A percentile compares a stretch with the other conserved stretches of the same genome.
These are phyloP conservation scores for Nephotettix cincticeps DNA, from an alignment of 1,140 invertebrate species.

Conservation along the genomic window DNA sequence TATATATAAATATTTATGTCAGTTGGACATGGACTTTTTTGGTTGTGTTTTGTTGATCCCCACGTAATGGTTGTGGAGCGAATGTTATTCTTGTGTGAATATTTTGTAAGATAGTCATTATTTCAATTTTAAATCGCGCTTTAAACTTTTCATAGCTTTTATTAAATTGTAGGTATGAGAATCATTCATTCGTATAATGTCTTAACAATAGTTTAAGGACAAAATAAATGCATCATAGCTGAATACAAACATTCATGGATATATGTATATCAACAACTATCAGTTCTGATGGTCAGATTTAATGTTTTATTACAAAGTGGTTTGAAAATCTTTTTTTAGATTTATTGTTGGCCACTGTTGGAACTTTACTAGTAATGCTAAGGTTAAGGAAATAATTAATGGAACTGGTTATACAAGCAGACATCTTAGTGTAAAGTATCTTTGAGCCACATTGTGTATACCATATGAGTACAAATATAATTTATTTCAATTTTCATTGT, in stretches of 20 bases:
- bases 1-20: slow-evolving; percentile 19
- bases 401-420: not conserved
- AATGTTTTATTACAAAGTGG: slow-evolving; percentile 4
- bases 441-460: slow-evolving; percentile 1
- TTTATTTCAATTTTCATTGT: not conserved
- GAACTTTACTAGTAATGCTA: not conserved
- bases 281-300: not conserved
- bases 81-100: slow-evolving; percentile 15
- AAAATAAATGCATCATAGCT: not conserved
- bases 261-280: not conserved
- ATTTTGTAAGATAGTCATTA: slow-evolving; percentile 14
- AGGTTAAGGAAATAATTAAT: not conserved
- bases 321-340: not conserved
- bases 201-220: not conserved
- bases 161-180: slow-evolving; percentile 24
- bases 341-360: too few relatives aligned
- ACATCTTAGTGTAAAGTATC: not conserved
- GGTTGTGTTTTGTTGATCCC: slow-evolving; percentile 20
- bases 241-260: not conserved
- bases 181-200: slow-evolving; percentile 10
- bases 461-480: not conserved
- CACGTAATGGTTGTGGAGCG: slow-evolving; percentile 11
- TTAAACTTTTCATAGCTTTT: slow-evolving; percentile 25
- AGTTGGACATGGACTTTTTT: slow-evolving; percentile 18
- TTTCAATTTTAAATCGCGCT: slow-evolving; percentile 19